Evolutionary conservation across 2,888 invertebrate genomes (phyloP).

Genomic region (Halocaridina rubra): DNA sequence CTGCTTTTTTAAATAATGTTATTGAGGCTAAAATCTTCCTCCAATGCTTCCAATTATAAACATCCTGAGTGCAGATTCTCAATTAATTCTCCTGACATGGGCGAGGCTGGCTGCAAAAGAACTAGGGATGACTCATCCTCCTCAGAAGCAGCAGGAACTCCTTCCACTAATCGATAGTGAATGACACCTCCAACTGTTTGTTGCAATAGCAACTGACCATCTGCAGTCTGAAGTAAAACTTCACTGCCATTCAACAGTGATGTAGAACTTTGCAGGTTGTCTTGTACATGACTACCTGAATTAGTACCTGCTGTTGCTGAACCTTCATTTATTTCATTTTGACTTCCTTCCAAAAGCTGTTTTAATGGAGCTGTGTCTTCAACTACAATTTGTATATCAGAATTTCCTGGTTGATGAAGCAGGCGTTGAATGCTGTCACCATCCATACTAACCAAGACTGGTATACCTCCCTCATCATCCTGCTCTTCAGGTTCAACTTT

Average conservation of each 20-base stretch:
- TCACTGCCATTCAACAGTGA: slow-evolving; percentile 43
- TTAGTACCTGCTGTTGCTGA: neutral
- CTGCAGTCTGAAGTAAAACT: slow-evolving; percentile 42
- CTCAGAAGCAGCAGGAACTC: slow-evolving; percentile 15
- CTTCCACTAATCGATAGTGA: slow-evolving; percentile 53
- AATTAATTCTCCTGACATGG: neutral
- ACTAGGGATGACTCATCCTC: neutral
- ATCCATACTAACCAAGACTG: slow-evolving; percentile 39
- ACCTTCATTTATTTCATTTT: neutral
- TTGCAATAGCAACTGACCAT: slow-evolving; percentile 46
- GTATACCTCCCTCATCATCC: slow-evolving; percentile 30
- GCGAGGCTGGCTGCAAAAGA: neutral
- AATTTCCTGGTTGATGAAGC: slow-evolving; percentile 32
- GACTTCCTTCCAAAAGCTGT: slow-evolving; percentile 13
- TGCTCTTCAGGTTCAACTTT: slow-evolving; percentile 16
- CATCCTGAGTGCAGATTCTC: neutral
- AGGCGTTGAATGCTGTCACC: slow-evolving; percentile 40
- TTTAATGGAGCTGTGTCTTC: slow-evolving; percentile 40
- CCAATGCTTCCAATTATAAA: neutral
- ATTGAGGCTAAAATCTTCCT: too few relatives aligned
- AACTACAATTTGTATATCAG: slow-evolving; percentile 46
- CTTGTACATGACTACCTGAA: neutral
- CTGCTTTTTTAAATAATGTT: too few relatives aligned
- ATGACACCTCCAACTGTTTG: slow-evolving; percentile 52
- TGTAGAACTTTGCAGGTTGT: slow-evolving; percentile 18